phyloP scores from a whole-genome alignment of 2,888 invertebrate genomes.

The Acanthoscelides obtectus region DNA sequence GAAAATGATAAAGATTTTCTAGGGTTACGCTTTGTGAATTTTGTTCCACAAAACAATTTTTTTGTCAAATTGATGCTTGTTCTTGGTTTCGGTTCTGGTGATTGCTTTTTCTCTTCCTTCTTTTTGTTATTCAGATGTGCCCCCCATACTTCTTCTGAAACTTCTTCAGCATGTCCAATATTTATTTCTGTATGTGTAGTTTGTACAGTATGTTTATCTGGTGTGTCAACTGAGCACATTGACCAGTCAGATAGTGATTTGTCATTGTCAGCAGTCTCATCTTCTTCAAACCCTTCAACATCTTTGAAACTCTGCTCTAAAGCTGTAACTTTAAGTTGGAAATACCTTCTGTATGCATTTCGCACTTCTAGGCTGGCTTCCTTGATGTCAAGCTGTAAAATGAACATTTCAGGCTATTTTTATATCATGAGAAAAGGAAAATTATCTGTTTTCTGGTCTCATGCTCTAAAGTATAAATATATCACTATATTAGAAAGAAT shows the following conservation, averaged over 20 bases:
- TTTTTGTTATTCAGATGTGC: conserved; percentile 45
- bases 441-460: too few relatives aligned
- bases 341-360: conserved; percentile 78
- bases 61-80: conserved; percentile 34
- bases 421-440: too few relatives aligned
- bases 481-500: too few relatives aligned
- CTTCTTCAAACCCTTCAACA: conserved; percentile 46
- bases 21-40: conserved; percentile 71
- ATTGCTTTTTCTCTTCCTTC: conserved; percentile 7
- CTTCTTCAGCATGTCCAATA: not conserved
- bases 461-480: too few relatives aligned
- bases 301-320: conserved; percentile 66
- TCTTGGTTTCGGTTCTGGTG: conserved; percentile 20
- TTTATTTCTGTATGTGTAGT: conserved; percentile 31
- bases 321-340: conserved; percentile 69
- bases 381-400: conserved; percentile 67
- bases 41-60: conserved; percentile 59
- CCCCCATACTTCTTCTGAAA: conserved; percentile 47
- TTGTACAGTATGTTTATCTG: conserved; percentile 24
- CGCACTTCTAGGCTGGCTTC: conserved; percentile 69
- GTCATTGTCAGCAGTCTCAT: conserved; percentile 24
- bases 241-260: not conserved
- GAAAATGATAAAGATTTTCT: conserved; percentile 58
- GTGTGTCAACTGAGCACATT: not conserved
- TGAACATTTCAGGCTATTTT: too few relatives aligned